Evolutionary conservation across 2,797 vertebrate species (phyloP).

Genomic region (Syngnathus acus): DNA sequence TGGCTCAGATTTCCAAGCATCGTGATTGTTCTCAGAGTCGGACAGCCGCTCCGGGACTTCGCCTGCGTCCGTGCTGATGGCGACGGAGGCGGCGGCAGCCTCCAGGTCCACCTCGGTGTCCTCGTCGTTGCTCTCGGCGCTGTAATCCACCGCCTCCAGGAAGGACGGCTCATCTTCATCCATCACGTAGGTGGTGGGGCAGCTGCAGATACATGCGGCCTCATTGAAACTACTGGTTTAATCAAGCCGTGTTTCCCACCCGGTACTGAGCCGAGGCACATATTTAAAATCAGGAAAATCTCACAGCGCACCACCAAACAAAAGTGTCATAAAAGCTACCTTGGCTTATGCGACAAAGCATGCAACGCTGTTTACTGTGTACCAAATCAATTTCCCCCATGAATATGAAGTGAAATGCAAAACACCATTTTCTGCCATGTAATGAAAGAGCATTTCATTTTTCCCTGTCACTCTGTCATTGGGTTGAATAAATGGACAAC

Average conservation of each 20-base stretch:
- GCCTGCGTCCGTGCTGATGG: slow-evolving; percentile 67
- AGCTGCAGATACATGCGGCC: slow-evolving; percentile 56
- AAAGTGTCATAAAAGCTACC: neutral
- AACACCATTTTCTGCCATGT: neutral
- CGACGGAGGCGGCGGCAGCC: slow-evolving; percentile 51
- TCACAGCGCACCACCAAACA: neutral
- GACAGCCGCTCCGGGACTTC: slow-evolving; percentile 77
- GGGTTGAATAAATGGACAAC: too few species aligned
- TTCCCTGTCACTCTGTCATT: too few species aligned
- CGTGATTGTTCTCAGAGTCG: slow-evolving; percentile 76
- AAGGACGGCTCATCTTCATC: slow-evolving; percentile 94
- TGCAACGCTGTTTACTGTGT: neutral
- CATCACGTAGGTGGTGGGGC: slow-evolving; percentile 86
- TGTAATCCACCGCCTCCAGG: slow-evolving; percentile 96
- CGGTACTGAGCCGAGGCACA: neutral
- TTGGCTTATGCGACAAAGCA: neutral
- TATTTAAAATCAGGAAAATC: neutral
- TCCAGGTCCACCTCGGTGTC: slow-evolving; percentile 77
- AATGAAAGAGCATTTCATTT: neutral
- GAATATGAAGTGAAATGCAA: neutral
- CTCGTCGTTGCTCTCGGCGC: slow-evolving; percentile 89
- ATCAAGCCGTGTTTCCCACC: neutral
- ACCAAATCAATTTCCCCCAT: neutral
- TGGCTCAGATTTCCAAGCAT: slow-evolving; percentile 13
- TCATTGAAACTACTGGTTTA: neutral